phyloP scores from a whole-genome alignment of 1,140 invertebrate species.

The Callitettix versicolor region DNA sequence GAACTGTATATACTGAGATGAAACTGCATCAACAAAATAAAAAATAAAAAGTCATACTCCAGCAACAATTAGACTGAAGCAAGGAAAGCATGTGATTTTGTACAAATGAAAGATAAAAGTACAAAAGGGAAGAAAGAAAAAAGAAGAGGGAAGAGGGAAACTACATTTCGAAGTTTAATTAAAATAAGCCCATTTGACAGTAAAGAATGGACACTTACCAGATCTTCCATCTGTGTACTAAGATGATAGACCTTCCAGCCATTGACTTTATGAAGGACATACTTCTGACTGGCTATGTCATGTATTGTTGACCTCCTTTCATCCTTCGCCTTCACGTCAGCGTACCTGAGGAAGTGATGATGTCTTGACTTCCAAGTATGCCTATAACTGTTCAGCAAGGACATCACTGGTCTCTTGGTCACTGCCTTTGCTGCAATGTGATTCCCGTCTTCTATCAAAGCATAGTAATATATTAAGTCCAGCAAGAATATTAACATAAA shows the following conservation, averaged over 20 bases:
- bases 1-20: too few relatives aligned
- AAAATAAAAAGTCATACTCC: too few relatives aligned
- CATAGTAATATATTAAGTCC: background rate
- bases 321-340: slow-evolving; percentile 78
- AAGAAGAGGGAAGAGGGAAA: background rate
- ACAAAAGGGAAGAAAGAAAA: background rate
- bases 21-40: too few relatives aligned
- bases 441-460: background rate
- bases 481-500: background rate
- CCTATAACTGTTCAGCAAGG: slow-evolving; percentile 35
- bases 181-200: slow-evolving; percentile 12
- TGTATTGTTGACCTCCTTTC: slow-evolving; percentile 71
- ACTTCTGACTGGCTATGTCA: slow-evolving; percentile 80
- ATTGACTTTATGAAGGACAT: slow-evolving; percentile 78
- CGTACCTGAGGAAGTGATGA: slow-evolving; percentile 77
- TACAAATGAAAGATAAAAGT: too few relatives aligned
- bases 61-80: too few relatives aligned
- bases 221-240: slow-evolving; percentile 82
- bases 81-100: too few relatives aligned
- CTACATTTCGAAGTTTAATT: slow-evolving; percentile 4
- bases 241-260: slow-evolving; percentile 93
- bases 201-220: slow-evolving; percentile 46
- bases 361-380: slow-evolving; percentile 47
- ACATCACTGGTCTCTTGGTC: slow-evolving; percentile 36
- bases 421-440: slow-evolving; percentile 1